Evolutionary conservation across 2,797 vertebrate genomes (phyloP), one percentile per base, ranked within the genome.

Genomic region (Cyclura pinguis): DNA sequence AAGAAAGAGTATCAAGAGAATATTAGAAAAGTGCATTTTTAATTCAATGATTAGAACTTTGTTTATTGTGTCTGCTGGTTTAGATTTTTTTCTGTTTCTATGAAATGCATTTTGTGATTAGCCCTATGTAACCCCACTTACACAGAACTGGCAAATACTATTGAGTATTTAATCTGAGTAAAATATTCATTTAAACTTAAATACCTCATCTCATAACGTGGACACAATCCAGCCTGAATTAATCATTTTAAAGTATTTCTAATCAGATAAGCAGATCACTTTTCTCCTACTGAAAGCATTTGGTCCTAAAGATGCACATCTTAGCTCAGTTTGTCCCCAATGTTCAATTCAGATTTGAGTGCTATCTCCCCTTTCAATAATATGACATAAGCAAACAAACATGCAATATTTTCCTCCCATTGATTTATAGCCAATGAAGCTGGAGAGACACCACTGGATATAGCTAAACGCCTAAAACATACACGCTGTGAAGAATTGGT

Each of bases 401-500:
- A 92, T 10, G 0, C 35, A 20, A 86, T 35, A 86, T 88, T 93
- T 67, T 94, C 80, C 29, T 93, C 92, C 47, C 77, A 27, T 84
- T 93, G 69, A 90, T 91, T 94, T 96, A 52, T 86, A 99, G 99
- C 99, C 86, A 99, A 99, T 50, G 99, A 99, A 96, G 97, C 98
- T 0, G 99, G 99, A 88, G 99, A 99, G 97, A 99, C 99, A 0
- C 98, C 99, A 0, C 96, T 99, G 94, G 99, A 99, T 96, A 99
- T 99, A 50, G 99, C 99, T 80, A 98, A 97, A 93, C 97, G 99
- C 90, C 98, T 99, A 85, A 98, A 98, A 96, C 99, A 99, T 82
- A 96, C 98, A 67, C 99, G 98, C 97, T 99, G 99, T 85, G 99
- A 99, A 94, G 99, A 99, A 93, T 87, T 99, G 99, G 99, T 99